Evolutionary conservation across 1,140 invertebrate genomes (phyloP), one percentile per base, ranked within the genome.

Genomic region (Drosophila murphyi): DNA sequence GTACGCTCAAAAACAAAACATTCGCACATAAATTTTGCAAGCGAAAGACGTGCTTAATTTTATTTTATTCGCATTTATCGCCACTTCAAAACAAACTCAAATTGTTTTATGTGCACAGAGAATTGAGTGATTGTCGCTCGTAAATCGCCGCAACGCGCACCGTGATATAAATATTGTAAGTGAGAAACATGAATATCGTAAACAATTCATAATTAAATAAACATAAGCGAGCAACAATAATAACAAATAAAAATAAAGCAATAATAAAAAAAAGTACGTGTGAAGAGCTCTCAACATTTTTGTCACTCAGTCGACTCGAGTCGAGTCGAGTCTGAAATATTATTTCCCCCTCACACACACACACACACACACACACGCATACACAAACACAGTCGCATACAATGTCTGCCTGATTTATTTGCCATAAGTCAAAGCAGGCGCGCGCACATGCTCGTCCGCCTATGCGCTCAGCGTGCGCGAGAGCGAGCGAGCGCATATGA

Each of bases 341-440:
- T 43, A 80, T 69, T 74, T 74, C 65, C 72, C 65, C 72, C 63
- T 37, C 72, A 55, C 50, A 32, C 78, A 47, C 61, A 67, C 74
- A 55, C 76, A 68, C 47, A 51, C 79, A 55, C 39, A 29, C 68
- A 47, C 60, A 52, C 76, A 64, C 47, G 47, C 79, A 55, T 34
- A 29, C 68, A 47, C 60, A 57, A 63, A 48, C 28, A 55, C 47
- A 50, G 7, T 39, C 48, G 52, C 69, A 68, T 43, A 61, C 64
- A 80, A 67, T 79, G 60, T 74, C 47, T 57, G 80, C 71, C 81
- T 89, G 83, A 88, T 88, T 88, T 88, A 88, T 88, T 89, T 88
- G 77, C 85, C 83, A 89, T 88, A 78, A 87, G 83, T 87, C 86
- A 89, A 89, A 85, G 78, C 85, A 85, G 85, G 86, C 85, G 75